Base-by-base conservation (phyloP, 2,113 vertebrate species). In the Oxygymnocypris stewartii region DNA sequence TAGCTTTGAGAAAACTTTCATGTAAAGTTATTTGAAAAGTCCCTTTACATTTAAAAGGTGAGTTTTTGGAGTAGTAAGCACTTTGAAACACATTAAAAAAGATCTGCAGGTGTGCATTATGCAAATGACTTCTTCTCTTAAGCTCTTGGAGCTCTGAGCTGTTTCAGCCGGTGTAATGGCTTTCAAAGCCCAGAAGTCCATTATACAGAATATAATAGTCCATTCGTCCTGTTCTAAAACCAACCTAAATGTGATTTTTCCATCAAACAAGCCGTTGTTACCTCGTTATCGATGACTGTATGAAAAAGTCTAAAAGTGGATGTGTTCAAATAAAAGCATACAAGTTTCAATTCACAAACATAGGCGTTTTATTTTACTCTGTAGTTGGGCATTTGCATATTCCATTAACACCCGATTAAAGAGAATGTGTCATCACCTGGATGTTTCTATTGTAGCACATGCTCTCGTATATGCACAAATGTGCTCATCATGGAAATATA, bases 71-170 rank as follows among this genome's bases (percentile, higher is more conserved):
- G 40, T 49, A 47, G 82, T 87, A 87, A 78, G 86, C 78, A 85
- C 85, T 89, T 89, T 87, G 42, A 31, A 40, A 83, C 71, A 67
- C 63, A 85, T 88, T 88, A 69, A 63, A 83, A 84, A 61, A 77
- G 67, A 84, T 77, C 57, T 89, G 74, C 86, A 89, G 85, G 86
- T 89, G 67, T 44, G 85, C 82, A 83, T 86, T 90, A 90, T 89
- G 87, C 54, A 88, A 85, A 89, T 89, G 12, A 79, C 9, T 14
- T 5, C 28, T 13, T 51, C 73, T 49, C 76, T 78, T 71, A 65
- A 59, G 79, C 59, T 47, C 5, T n/a, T n/a, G 14, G 37, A 76
- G 79, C 87, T 82, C 54, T 54, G 35, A 51, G 73, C 73, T 67
- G 35, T 83, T 86, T 65, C 49, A 49, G 63, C 59, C 84, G 77